These are phyloP conservation scores for Heliconius hermathena DNA, from an alignment of 1,140 invertebrate genomes.

Conservation along the genomic window DNA sequence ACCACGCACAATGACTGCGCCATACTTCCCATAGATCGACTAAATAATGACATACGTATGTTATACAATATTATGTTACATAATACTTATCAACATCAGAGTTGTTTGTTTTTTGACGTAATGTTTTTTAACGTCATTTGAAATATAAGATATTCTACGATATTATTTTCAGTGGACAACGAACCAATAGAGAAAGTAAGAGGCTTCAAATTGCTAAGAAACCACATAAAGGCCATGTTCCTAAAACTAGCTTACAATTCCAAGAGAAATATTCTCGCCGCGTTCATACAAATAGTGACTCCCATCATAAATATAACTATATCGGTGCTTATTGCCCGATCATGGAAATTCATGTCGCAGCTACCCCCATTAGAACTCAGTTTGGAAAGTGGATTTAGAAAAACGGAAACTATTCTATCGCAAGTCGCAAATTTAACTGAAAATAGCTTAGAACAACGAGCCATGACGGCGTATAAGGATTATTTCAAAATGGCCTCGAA, in stretches of 20 bases:
- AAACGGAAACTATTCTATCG: slow-evolving; percentile 65
- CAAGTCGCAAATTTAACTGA: slow-evolving; percentile 48
- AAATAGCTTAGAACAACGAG: slow-evolving; percentile 54
- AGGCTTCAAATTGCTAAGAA: slow-evolving; percentile 73
- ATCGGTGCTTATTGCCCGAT: slow-evolving; percentile 81
- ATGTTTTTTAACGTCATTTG: neutral
- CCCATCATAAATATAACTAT: slow-evolving; percentile 84
- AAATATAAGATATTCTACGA: neutral
- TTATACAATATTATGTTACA: slow-evolving; percentile 15
- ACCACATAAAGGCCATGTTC: slow-evolving; percentile 85
- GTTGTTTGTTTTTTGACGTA: neutral
- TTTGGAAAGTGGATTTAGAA: slow-evolving; percentile 65
- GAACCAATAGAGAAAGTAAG: slow-evolving; percentile 68
- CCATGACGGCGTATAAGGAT: slow-evolving; percentile 64
- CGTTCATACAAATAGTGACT: slow-evolving; percentile 83
- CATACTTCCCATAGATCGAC: slow-evolving; percentile 47
- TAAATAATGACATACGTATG: slow-evolving; percentile 43
- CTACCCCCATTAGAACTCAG: slow-evolving; percentile 73
- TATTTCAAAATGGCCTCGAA: slow-evolving; percentile 65
- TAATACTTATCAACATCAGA: neutral
- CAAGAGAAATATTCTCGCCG: slow-evolving; percentile 81
- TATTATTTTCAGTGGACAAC: slow-evolving; percentile 51
- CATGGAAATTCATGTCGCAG: slow-evolving; percentile 72
- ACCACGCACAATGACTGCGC: slow-evolving; percentile 43
- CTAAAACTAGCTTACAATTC: slow-evolving; percentile 83